phyloP scores from a whole-genome alignment of 2,797 vertebrate genomes.

The Balearica regulorum region DNA sequence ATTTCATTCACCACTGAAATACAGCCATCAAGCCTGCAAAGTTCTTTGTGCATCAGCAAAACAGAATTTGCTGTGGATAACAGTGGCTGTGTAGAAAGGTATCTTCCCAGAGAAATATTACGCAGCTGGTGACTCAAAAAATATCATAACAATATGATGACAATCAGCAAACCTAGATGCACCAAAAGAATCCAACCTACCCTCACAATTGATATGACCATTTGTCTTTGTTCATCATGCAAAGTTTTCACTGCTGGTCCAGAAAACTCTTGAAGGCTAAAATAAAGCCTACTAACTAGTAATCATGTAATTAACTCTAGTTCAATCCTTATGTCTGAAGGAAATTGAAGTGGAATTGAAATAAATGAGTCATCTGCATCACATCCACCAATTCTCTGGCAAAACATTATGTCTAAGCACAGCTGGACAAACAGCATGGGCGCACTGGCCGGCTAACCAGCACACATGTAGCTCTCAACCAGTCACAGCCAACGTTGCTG shows the following conservation, averaged over 20 bases:
- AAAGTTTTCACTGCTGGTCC: background rate
- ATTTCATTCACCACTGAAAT: background rate
- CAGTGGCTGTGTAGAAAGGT: background rate
- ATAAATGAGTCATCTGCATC: background rate
- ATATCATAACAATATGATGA: accelerated
- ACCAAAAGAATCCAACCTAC: background rate
- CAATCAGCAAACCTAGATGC: background rate
- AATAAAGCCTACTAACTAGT: background rate
- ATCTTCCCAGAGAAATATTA: background rate
- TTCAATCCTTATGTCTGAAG: background rate
- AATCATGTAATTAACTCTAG: background rate
- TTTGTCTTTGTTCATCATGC: background rate
- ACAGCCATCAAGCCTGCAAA: background rate
- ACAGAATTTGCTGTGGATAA: background rate
- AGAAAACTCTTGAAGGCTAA: background rate
- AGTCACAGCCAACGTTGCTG: background rate
- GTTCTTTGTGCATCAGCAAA: background rate
- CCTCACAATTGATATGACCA: background rate
- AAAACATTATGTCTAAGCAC: background rate
- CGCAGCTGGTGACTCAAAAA: background rate
- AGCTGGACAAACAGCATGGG: background rate
- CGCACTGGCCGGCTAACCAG: background rate
- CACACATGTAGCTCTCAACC: background rate
- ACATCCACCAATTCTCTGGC: background rate
- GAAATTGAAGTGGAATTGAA: background rate